phyloP scores from a whole-genome alignment of 2,888 invertebrate genomes.

The Meganola albula region DNA sequence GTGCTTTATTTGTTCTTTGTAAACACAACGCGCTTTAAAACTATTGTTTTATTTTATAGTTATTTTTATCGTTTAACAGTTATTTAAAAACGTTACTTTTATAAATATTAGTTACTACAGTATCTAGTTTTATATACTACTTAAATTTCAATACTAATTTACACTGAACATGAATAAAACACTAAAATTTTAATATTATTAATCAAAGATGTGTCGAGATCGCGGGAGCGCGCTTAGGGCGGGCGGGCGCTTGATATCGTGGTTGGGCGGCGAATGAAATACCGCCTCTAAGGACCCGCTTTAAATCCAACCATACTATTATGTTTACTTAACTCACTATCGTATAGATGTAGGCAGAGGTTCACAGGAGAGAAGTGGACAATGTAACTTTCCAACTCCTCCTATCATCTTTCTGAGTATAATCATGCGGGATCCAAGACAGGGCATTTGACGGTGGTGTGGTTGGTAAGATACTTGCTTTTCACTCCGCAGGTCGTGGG shows the following conservation, averaged over 20 bases:
- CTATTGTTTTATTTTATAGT: conserved; percentile 48
- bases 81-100: conserved; percentile 30
- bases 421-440: too few relatives aligned
- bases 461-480: too few relatives aligned
- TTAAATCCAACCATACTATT: conserved; percentile 33
- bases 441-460: too few relatives aligned
- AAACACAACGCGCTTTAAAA: conserved; percentile 36
- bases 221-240: conserved; percentile 33
- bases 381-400: too few relatives aligned
- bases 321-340: conserved; percentile 18
- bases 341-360: too few relatives aligned
- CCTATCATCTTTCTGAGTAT: too few relatives aligned
- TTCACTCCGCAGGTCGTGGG: too few relatives aligned
- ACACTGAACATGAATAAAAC: too few relatives aligned
- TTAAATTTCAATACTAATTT: not conserved
- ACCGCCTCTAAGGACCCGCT: conserved; percentile 20
- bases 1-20: conserved; percentile 30
- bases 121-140: conserved; percentile 16
- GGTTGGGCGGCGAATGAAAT: conserved; percentile 54
- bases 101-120: conserved; percentile 34
- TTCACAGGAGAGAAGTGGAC: too few relatives aligned
- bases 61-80: conserved; percentile 44
- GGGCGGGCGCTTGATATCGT: conserved; percentile 56
- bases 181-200: too few relatives aligned
- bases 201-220: too few relatives aligned